phyloP scores from a whole-genome alignment of 2,888 invertebrate species.

The Petrolisthes manimaculis region DNA sequence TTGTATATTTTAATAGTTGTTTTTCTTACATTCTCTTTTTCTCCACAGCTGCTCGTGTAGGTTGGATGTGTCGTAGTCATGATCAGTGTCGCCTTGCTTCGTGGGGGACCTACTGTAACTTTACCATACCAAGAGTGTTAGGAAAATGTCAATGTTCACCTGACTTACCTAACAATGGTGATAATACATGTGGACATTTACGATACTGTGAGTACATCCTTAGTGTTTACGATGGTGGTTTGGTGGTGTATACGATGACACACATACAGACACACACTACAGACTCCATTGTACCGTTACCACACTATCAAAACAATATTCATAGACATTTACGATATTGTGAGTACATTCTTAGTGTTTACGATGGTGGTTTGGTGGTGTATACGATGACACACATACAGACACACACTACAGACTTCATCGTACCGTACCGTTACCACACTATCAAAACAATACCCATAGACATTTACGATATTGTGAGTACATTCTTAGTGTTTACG shows the following conservation, averaged over 20 bases:
- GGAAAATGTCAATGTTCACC: constrained; percentile 83
- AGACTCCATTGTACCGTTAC: too few species aligned
- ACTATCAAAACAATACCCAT: background rate
- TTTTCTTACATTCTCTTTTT: background rate
- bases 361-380: too few species aligned
- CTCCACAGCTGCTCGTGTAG: constrained; percentile 83
- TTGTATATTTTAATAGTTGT: too few species aligned
- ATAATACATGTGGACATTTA: constrained; percentile 19
- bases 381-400: too few species aligned
- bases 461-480: constrained; percentile 19
- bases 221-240: too few species aligned
- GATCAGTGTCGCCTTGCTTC: constrained; percentile 89
- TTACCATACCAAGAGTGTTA: constrained; percentile 88
- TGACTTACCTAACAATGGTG: constrained; percentile 1
- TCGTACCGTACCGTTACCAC: too few species aligned
- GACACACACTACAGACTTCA: too few species aligned
- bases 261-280: too few species aligned
- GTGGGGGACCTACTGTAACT: constrained; percentile 87
- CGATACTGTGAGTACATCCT: constrained; percentile 25
- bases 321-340: constrained; percentile 28
- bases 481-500: too few species aligned
- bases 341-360: too few species aligned
- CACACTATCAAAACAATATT: background rate
- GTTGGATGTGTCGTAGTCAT: constrained; percentile 90
- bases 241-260: too few species aligned